These are phyloP conservation scores for Chrysomela aeneicollis DNA, from an alignment of 2,888 invertebrate species.

Conservation along the genomic window DNA sequence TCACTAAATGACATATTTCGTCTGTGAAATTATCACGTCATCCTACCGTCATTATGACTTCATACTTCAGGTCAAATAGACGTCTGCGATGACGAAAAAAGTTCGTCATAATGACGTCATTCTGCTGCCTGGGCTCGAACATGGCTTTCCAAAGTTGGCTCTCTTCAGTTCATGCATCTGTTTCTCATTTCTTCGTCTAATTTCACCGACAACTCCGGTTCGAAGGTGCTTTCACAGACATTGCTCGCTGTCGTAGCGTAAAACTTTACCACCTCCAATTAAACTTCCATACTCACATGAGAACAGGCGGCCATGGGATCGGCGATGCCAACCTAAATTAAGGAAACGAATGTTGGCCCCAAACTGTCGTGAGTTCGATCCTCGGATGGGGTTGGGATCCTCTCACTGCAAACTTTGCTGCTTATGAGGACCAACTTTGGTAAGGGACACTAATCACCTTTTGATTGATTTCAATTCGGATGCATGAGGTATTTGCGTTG, in stretches of 20 bases:
- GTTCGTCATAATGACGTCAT: no score
- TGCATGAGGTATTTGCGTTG: no score
- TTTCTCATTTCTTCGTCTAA: conserved; percentile 10
- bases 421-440: conserved; percentile 52
- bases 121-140: no score
- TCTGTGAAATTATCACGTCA: no score
- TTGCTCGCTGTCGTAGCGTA: conserved; percentile 20
- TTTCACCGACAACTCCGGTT: conserved; percentile 26
- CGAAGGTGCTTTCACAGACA: conserved; percentile 24
- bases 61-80: no score
- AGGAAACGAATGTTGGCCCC: conserved; percentile 52
- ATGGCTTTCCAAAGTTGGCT: no score
- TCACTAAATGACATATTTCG: no score
- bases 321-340: conserved; percentile 41
- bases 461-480: conserved; percentile 54
- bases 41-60: no score
- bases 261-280: conserved; percentile 35
- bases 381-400: conserved; percentile 46
- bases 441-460: conserved; percentile 52
- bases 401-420: conserved; percentile 46
- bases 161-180: no score
- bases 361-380: conserved; percentile 53
- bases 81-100: no score
- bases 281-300: conserved; percentile 32
- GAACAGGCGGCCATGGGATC: conserved; percentile 25